Conservation (phyloP, 2,888 invertebrate genomes). For the Neoitamus cyanurus region DNA sequence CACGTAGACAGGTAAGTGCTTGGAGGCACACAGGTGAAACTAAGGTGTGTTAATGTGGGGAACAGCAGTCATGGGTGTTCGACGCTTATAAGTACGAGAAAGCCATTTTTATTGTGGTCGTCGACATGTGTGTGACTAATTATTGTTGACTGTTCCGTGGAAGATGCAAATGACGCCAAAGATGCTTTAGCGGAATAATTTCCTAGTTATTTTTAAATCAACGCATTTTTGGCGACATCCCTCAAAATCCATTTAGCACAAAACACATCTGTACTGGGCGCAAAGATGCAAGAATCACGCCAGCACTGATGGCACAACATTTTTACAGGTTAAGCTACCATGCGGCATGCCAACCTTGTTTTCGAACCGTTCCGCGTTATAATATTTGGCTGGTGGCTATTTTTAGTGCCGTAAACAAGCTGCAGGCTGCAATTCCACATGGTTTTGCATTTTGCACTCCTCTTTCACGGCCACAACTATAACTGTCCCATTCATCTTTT, state of each 20-base stretch:
- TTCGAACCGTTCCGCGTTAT: background rate
- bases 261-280: background rate
- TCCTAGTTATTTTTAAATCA: background rate
- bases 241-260: background rate
- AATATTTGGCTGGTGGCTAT: slow-evolving; percentile 22
- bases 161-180: background rate
- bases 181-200: background rate
- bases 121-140: background rate
- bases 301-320: background rate
- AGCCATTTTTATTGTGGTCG: background rate
- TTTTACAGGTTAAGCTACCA: slow-evolving; percentile 14
- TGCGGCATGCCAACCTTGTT: slow-evolving; percentile 23
- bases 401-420: slow-evolving; percentile 29
- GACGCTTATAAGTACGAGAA: background rate
- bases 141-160: background rate
- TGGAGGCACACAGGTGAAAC: background rate
- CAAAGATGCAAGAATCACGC: background rate
- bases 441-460: slow-evolving; percentile 8
- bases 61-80: background rate
- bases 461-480: background rate
- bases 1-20: background rate
- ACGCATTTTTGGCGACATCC: background rate
- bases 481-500: background rate
- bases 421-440: slow-evolving; percentile 4
- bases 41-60: background rate